Evolutionary conservation across 2,888 invertebrate genomes (phyloP).

Genomic region (Pecten maximus): DNA sequence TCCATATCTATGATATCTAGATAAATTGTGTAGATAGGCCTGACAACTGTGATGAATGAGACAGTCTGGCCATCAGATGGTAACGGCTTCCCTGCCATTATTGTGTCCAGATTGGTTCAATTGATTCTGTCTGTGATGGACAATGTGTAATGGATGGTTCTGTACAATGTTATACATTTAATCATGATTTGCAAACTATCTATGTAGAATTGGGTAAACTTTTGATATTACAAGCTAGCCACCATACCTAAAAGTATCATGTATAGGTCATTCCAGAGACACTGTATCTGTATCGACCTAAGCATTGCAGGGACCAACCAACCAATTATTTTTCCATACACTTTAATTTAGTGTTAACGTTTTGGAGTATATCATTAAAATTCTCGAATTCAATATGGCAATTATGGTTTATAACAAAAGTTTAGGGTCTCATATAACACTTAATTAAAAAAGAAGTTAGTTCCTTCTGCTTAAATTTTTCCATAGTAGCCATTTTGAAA

Average conservation of each 20-base stretch:
- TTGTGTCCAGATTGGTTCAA: constrained; percentile 22
- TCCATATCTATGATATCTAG: background rate
- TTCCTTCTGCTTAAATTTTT: no score
- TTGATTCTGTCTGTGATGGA: constrained; percentile 35
- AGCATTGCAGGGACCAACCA: background rate
- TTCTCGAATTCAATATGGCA: no score
- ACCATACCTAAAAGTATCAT: background rate
- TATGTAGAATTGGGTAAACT: constrained; percentile 1
- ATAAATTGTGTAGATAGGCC: background rate
- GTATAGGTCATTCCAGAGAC: background rate
- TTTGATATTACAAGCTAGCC: background rate
- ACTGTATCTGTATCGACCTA: background rate
- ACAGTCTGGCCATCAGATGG: background rate
- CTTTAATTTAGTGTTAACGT: no score
- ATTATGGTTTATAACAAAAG: no score
- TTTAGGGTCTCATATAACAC: no score
- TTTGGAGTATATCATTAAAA: no score
- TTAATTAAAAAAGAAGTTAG: no score
- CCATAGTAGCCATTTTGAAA: no score
- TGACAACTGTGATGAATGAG: background rate
- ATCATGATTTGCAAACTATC: background rate
- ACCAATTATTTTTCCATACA: background rate
- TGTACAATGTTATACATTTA: constrained; percentile 16
- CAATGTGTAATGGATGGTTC: background rate
- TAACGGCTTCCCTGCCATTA: constrained; percentile 10